Percentiles rank a stretch among this genome's conserved stretches.
phyloP scores from a whole-genome alignment of 2,113 vertebrate genomes.

The Anoura caudifer region DNA sequence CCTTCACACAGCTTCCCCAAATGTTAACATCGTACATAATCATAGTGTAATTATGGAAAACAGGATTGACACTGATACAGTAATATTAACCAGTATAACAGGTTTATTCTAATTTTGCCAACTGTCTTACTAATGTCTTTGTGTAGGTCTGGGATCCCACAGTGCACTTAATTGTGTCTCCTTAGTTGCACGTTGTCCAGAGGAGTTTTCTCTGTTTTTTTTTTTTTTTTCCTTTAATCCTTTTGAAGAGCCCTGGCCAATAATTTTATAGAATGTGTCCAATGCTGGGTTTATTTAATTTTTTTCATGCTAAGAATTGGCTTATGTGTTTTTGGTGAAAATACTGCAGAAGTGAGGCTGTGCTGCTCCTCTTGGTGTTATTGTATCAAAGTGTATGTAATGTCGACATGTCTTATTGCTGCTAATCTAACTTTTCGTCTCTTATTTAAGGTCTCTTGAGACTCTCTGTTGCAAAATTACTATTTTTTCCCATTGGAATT shows the following conservation, averaged over 20 bases:
- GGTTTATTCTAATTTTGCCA: not conserved
- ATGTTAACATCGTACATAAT: not conserved
- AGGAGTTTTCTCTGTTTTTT: not conserved
- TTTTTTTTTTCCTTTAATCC: not conserved
- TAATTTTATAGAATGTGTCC: not conserved
- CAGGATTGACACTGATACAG: not conserved
- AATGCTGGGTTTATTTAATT: not conserved
- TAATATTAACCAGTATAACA: not conserved
- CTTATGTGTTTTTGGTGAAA: not conserved
- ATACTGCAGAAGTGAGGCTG: not conserved
- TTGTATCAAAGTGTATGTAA: not conserved
- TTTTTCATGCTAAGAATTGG: not conserved
- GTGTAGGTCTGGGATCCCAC: not conserved
- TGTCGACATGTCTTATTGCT: not conserved
- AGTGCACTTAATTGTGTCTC: not conserved
- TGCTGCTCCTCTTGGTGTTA: not conserved
- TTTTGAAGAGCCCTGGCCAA: not conserved
- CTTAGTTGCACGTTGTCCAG: not conserved
- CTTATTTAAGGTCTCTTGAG: not conserved
- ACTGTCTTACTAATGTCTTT: not conserved
- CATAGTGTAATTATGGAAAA: not conserved
- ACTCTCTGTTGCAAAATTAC: not conserved
- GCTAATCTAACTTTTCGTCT: not conserved
- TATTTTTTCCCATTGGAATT: not conserved
- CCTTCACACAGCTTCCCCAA: not conserved